Percentiles rank a stretch among this genome's conserved stretches.
Evolutionary conservation across 1,140 invertebrate species (phyloP).

Genomic region (Drosophila bocki): DNA sequence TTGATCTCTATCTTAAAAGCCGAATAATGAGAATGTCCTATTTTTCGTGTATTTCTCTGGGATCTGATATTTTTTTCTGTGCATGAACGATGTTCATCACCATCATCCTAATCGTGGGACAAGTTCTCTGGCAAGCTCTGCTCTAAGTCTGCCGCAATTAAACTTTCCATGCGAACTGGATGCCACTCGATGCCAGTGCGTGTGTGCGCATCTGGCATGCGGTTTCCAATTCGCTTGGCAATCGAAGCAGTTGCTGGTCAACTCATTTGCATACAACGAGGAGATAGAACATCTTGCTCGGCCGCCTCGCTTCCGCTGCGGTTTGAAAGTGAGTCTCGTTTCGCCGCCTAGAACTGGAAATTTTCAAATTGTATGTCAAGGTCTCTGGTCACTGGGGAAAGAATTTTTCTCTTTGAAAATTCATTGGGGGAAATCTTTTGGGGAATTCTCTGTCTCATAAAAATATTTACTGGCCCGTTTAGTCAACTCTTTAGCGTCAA

Average conservation of each 20-base stretch:
- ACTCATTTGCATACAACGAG: slow-evolving; percentile 49
- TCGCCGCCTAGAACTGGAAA: slow-evolving; percentile 30
- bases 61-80: not conserved
- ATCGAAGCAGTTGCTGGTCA: slow-evolving; percentile 64
- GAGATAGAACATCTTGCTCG: slow-evolving; percentile 65
- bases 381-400: slow-evolving; percentile 38
- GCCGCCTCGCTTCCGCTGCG: slow-evolving; percentile 48
- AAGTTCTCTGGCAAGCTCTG: slow-evolving; percentile 43
- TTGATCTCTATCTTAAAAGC: no score
- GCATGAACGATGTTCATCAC: slow-evolving; percentile 18
- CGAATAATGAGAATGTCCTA: no score
- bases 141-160: slow-evolving; percentile 22
- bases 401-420: slow-evolving; percentile 30
- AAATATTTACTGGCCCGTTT: slow-evolving; percentile 63
- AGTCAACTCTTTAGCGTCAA: slow-evolving; percentile 48
- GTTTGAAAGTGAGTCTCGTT: slow-evolving; percentile 68
- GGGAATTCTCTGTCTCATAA: slow-evolving; percentile 38
- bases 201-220: slow-evolving; percentile 51
- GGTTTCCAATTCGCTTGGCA: slow-evolving; percentile 78
- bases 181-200: slow-evolving; percentile 52
- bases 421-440: slow-evolving; percentile 41
- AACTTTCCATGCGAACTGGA: slow-evolving; percentile 71
- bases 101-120: slow-evolving; percentile 35
- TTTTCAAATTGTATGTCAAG: slow-evolving; percentile 56
- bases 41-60: not conserved